Evolutionary conservation across 2,888 invertebrate genomes (phyloP).

Genomic region (Epirrhoe tristata): DNA sequence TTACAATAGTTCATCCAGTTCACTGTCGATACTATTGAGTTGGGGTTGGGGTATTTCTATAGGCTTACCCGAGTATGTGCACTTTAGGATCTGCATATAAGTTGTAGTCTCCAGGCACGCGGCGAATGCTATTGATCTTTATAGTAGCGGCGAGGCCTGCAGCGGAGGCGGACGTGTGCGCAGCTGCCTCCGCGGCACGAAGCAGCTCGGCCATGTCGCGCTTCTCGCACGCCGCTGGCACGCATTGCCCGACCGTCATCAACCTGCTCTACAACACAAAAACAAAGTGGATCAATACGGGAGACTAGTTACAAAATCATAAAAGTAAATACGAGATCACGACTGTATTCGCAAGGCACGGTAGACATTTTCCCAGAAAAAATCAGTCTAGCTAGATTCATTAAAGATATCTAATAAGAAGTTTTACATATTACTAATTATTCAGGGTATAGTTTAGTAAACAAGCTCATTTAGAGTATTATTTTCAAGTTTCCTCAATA

Average conservation of each 20-base stretch:
- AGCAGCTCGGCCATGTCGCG: constrained; percentile 79
- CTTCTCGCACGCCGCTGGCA: constrained; percentile 88
- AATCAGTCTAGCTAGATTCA: no score
- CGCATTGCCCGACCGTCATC: constrained; percentile 90
- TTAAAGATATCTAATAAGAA: no score
- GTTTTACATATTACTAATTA: no score
- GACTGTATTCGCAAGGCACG: no score
- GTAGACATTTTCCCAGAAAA: no score
- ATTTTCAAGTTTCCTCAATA: constrained; percentile 2
- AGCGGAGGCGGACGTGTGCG: constrained; percentile 55
- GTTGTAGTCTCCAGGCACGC: constrained; percentile 89
- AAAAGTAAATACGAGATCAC: neutral
- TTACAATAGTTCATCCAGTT: neutral
- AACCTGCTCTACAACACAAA: constrained; percentile 85
- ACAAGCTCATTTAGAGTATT: neutral
- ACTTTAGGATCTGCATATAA: constrained; percentile 87
- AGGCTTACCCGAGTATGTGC: constrained; percentile 87
- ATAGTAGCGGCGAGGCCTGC: constrained; percentile 75
- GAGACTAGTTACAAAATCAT: no score
- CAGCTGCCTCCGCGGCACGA: constrained; percentile 65
- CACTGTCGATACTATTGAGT: neutral
- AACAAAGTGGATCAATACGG: constrained; percentile 16
- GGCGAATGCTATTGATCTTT: constrained; percentile 85
- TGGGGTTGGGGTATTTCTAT: neutral
- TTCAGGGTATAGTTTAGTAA: no score